Evolutionary conservation across 2,888 invertebrate genomes (phyloP), one percentile per base, ranked within the genome.

Genomic region (Iselma pallidipennis): DNA sequence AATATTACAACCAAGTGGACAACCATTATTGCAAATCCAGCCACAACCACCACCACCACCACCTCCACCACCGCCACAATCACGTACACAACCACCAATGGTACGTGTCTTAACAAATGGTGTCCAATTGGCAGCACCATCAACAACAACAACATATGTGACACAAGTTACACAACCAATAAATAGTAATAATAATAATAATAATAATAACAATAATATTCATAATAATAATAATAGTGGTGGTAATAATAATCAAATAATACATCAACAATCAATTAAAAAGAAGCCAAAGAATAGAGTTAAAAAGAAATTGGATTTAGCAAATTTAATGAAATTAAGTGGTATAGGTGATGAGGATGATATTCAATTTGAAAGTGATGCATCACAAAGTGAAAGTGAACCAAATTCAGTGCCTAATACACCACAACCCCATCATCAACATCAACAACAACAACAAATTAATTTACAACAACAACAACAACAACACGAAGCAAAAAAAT

Each of bases 321-420:
- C 89, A 55, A 89, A 89, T 79, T 88, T 90, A 37, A 90, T 90
- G 87, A 90, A 90, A 78, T 83, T 90, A 63, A 89, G 90, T 52
- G 90, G 81, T 66, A 89, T 88, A 65, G 89, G 89, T 55, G 90
- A 89, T 66, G 88, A 88, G 65, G 90, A 90, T 67, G 87, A 86
- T 66, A 83, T 87, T 48, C 85, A 84, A 68, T 81, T 82, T 54
- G 82, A 82, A 61, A 80, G 81, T 63, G 82, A 82, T 62, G 76
- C 82, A 0, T 81, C 81, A 14, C 80, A 80, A 63, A 81, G 80
- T 58, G 82, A 81, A 59, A 80, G 77, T 59, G 81, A 82, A 57
- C 80, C 74, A 50, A 77, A 74, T 49, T 74, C 76, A 4, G 72
- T 76, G 54, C 74, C 78, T 23, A 74, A 78, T 1, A 78, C 78